These are phyloP conservation scores for Scaeva pyrastri DNA, from an alignment of 2,888 invertebrate species.

Conservation along the genomic window DNA sequence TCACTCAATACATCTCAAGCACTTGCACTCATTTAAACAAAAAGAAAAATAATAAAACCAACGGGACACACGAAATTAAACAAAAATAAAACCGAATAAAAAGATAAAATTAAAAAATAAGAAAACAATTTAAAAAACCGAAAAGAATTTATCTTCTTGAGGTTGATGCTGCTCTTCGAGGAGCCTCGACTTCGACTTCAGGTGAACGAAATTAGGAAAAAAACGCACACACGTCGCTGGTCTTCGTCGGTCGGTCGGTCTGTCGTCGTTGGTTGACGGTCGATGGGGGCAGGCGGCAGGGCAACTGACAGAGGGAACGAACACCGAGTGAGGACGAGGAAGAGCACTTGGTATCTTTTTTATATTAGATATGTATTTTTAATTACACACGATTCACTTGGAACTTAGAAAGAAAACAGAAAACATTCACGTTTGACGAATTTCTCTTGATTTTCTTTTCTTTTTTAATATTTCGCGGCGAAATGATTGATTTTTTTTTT, in stretches of 20 bases:
- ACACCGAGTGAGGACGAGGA: constrained; percentile 5
- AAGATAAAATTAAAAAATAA: not conserved
- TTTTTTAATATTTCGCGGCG: constrained; percentile 12
- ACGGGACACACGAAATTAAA: constrained; percentile 17
- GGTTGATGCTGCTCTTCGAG: not conserved
- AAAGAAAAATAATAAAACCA: not conserved
- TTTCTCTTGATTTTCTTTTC: constrained; percentile 31
- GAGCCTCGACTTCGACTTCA: constrained; percentile 7
- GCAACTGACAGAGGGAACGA: not conserved
- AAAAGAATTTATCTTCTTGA: constrained; percentile 8
- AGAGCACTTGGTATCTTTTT: constrained; percentile 12
- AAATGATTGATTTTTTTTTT: constrained; percentile 34
- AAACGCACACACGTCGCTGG: constrained; percentile 28
- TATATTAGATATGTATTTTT: not conserved
- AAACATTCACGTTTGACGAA: constrained; percentile 20
- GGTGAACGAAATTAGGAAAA: constrained; percentile 38
- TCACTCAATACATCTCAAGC: constrained; percentile 22
- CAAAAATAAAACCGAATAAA: constrained; percentile 3
- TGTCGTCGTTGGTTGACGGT: no score
- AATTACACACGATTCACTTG: constrained; percentile 9
- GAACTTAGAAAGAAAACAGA: constrained; percentile 32
- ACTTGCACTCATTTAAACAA: constrained; percentile 15
- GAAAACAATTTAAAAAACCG: not conserved
- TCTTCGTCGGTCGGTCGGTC: no score
- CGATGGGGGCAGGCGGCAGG: not conserved